Evolutionary conservation across 1,140 invertebrate species (phyloP), one percentile per base, ranked within the genome.

Genomic region (Drosophila pseudoananassae): DNA sequence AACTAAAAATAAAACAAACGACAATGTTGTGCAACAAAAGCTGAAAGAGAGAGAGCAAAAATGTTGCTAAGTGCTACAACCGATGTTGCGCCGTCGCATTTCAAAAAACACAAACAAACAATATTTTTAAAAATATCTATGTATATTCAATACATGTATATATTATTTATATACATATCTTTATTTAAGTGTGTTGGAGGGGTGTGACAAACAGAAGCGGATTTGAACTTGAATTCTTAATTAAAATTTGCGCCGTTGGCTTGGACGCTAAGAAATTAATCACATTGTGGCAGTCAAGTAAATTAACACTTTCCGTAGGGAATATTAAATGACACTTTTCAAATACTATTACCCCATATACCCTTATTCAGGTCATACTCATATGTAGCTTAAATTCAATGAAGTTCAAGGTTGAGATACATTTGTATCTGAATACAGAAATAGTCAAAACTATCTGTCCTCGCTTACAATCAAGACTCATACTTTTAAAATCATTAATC

Each of bases 161-260:
- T 43, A 43, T 43, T 6, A 17, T 7, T 17, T 17, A 15, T 17
- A 17, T 43, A 43, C 9, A 9, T 46, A 20, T 17, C 15, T 20
- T 17, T 17, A 6, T 45, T 9, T 9, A 9, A 15, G 8, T 23
- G 43, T 46, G 17, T 23, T 46, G 63, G 33, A 64, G 43, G 59
- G 46, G 63, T 33, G 63, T 66, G 63, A 66, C 46, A 63, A 38
- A 43, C 63, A 63, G 63, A 65, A 61, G 45, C 57, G 63, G 33
- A 61, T 50, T 60, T 65, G 63, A 61, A 65, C 63, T 65, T 61
- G 56, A 65, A 58, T 61, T 50, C 49, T 20, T 15, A 50, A 65
- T 65, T 65, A 40, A 33, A 65, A 65, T 65, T 61, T 65, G 57
- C 45, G 63, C 56, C 63, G 63, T 65, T 61, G 50, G 17, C 23